Percentiles rank a stretch among this genome's conserved stretches.
Conservation (phyloP, 2,797 vertebrate species). For the Distichodus sexfasciatus region DNA sequence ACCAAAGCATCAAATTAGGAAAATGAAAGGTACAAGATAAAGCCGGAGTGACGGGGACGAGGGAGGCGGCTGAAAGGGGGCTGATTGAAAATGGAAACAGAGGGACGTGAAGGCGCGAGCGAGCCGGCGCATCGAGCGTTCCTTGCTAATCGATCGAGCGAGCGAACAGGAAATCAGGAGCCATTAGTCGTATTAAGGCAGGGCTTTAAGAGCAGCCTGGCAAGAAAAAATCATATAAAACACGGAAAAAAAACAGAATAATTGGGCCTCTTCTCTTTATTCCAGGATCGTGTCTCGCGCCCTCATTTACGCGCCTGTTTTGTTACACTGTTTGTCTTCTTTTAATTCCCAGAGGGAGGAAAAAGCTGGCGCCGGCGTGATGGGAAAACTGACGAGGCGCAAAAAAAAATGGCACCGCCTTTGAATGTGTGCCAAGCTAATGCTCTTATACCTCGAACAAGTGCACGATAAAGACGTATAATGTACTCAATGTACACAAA, state of each 20-base stretch:
- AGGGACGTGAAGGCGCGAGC: conserved; percentile 18
- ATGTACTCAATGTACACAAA: too few species aligned
- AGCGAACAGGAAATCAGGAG: conserved; percentile 64
- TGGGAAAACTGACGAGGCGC: not conserved
- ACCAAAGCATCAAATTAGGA: conserved; percentile 76
- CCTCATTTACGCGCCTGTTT: not conserved
- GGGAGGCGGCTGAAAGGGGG: conserved; percentile 33
- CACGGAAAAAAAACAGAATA: not conserved
- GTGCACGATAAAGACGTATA: too few species aligned
- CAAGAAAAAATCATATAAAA: conserved; percentile 25
- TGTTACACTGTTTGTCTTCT: not conserved
- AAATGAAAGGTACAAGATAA: conserved; percentile 74
- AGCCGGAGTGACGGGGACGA: conserved; percentile 51
- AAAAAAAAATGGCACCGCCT: not conserved
- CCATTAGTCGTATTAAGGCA: conserved; percentile 65
- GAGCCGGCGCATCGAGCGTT: conserved; percentile 50
- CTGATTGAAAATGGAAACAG: conserved; percentile 57
- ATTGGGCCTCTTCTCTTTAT: not conserved
- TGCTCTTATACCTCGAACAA: not conserved
- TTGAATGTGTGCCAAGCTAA: not conserved
- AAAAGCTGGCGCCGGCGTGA: not conserved
- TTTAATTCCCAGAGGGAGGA: not conserved
- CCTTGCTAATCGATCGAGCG: conserved; percentile 72
- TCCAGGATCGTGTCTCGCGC: not conserved
- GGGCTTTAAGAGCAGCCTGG: conserved; percentile 19